Evolutionary conservation across 2,113 vertebrate species (phyloP).

Genomic region (Symphodus melops): DNA sequence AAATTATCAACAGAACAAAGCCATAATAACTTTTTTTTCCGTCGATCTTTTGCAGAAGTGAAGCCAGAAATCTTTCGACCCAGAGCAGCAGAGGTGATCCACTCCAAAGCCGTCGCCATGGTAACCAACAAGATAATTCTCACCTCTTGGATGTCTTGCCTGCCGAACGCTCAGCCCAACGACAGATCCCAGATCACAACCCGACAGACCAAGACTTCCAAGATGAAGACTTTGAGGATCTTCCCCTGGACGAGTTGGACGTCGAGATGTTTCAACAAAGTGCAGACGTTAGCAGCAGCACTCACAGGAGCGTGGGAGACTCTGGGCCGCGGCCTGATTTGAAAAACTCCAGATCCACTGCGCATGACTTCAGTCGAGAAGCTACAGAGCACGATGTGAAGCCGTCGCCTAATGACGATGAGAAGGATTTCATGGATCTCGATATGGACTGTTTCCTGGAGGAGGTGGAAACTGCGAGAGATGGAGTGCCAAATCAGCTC

Average conservation of each 20-base stretch:
- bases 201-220: slow-evolving; percentile 63
- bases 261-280: slow-evolving; percentile 81
- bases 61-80: slow-evolving; percentile 20
- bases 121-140: slow-evolving; percentile 12
- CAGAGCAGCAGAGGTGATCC: slow-evolving; percentile 38
- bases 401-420: slow-evolving; percentile 10
- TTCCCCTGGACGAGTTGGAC: slow-evolving; percentile 87
- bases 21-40: neutral
- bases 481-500: neutral
- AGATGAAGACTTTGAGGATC: slow-evolving; percentile 86
- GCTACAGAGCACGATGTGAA: neutral
- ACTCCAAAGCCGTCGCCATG: slow-evolving; percentile 1
- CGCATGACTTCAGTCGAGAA: neutral
- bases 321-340: slow-evolving; percentile 9
- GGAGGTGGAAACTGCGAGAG: slow-evolving; percentile 18
- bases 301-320: slow-evolving; percentile 17
- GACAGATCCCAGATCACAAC: slow-evolving; percentile 25
- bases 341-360: slow-evolving; percentile 19
- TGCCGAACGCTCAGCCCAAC: slow-evolving; percentile 12
- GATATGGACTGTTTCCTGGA: slow-evolving; percentile 60
- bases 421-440: slow-evolving; percentile 53
- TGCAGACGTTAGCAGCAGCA: slow-evolving; percentile 38
- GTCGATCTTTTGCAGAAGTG: slow-evolving; percentile 51
- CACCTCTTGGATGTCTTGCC: neutral
- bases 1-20: neutral